Base-by-base conservation (phyloP, 1,140 invertebrate species). In the Phortica variegata region DNA sequence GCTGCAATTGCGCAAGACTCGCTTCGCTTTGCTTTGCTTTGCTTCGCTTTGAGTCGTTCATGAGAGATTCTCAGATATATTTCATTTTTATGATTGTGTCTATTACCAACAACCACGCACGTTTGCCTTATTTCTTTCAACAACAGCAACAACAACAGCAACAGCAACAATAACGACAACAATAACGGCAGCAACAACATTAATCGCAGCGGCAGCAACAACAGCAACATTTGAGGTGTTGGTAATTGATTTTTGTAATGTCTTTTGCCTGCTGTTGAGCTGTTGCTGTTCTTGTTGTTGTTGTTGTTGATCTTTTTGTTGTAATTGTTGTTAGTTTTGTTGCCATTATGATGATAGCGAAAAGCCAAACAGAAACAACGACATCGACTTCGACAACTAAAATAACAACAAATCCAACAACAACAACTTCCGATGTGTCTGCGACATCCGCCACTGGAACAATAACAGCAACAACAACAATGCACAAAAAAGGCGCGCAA, bases 191-290 rank as follows among this genome's bases (percentile, higher is more conserved):
- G 10, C 23, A 26, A 26, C 23, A 26, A 6, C 10, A 26, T 6
- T 26, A 5, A 10, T 26, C 10, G 23, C 23, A 26, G 10, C 10
- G 10, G 10, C 23, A 54, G 59, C 60, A 58, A 62, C 60, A 62
- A 47, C 60, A 52, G 16, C 36, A 17, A 19, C 36, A 69, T 66
- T 68, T 63, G 63, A 68, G 60, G 63, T 68, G 63, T 68, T 68
- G 63, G 63, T 68, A 68, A 68, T 68, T 68, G 63, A 68, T 68
- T 68, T 68, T 68, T 68, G 63, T 68, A 68, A 68, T 68, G 68
- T 68, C 65, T 68, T 60, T 39, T 26, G 5, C 5, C 23, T n/a
- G n/a, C n/a, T n/a, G n/a, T n/a, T n/a, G n/a, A n/a, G 63, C 63
- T 68, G 65, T 60, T 54, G 62, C 63, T 66, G 45, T 45, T 40